Conservation (phyloP, 1,140 invertebrate species). For the Apis florea region DNA sequence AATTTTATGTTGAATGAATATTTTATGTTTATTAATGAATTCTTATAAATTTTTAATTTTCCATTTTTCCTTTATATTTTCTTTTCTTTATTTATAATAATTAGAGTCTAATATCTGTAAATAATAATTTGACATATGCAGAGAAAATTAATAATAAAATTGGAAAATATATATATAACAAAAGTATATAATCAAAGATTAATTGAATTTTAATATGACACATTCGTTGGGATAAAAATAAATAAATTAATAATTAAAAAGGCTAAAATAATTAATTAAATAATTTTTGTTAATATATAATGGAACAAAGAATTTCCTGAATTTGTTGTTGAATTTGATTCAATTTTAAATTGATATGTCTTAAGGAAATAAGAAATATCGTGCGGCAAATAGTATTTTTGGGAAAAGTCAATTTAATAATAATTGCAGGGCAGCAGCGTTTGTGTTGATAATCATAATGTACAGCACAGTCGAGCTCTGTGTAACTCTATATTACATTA, state of each 20-base stretch:
- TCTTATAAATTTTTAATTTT: neutral
- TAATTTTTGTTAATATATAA: neutral
- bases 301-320: neutral
- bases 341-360: neutral
- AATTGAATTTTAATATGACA: neutral
- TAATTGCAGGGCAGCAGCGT: slow-evolving; percentile 44
- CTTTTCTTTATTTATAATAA: neutral
- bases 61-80: neutral
- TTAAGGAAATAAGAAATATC: slow-evolving; percentile 12
- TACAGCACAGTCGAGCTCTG: slow-evolving; percentile 49
- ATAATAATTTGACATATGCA: slow-evolving; percentile 13
- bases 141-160: neutral
- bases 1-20: neutral
- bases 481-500: slow-evolving; percentile 77
- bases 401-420: slow-evolving; percentile 53
- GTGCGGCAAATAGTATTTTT: neutral
- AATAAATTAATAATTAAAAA: slow-evolving; percentile 13
- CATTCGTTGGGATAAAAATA: neutral
- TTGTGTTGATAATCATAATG: slow-evolving; percentile 47
- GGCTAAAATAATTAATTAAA: neutral
- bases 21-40: slow-evolving; percentile 16
- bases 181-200: neutral
- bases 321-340: neutral
- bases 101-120: neutral
- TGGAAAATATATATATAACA: neutral